Evolutionary conservation across 2,113 vertebrate genomes (phyloP), one percentile per base, ranked within the genome.

Genomic region (Entelurus aequoreus): DNA sequence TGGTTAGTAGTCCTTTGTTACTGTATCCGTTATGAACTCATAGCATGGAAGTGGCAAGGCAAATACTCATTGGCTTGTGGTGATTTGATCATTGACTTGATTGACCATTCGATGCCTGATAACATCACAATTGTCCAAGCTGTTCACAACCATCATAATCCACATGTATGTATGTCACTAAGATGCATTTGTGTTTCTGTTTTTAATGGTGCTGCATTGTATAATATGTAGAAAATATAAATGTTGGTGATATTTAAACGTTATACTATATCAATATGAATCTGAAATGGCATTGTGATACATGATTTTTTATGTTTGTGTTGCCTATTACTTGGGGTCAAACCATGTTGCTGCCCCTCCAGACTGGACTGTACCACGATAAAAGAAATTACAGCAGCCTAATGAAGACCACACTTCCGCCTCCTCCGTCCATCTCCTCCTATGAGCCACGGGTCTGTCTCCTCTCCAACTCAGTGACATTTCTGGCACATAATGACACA

Each of bases 371-470:
- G 76, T 96, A 95, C 89, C 92, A 92, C 60, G 94, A 95, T 90
- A 93, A 94, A 78, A 95, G 93, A 91, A 98, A 91, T 82, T 95
- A 95, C 88, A 93, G 80, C 91, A 96, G 93, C 86, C 90, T 98
- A 81, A 91, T 82, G 84, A 90, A 87, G 84, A 91, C 88, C 89
- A 98, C 93, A 89, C 82, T 90, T 28, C 56, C 71, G 49, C 59
- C 84, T 60, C 78, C 85, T 15, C 38, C 72, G 37, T 82, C 84
- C 63, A 76, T 80, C 51, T 75, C 77, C 60, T 82, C 81, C 66
- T 88, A 87, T 84, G 84, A 81, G 63, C 84, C 87, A 38, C 80
- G 86, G 89, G 88, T 91, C 69, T 69, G 88, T 89, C 59, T 54
- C 49, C 21, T 56, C 15, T 54, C 13, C 35, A 62, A 12, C 44